Conservation (phyloP, 1,140 invertebrate species). For the Brevipalpus yothersi region DNA sequence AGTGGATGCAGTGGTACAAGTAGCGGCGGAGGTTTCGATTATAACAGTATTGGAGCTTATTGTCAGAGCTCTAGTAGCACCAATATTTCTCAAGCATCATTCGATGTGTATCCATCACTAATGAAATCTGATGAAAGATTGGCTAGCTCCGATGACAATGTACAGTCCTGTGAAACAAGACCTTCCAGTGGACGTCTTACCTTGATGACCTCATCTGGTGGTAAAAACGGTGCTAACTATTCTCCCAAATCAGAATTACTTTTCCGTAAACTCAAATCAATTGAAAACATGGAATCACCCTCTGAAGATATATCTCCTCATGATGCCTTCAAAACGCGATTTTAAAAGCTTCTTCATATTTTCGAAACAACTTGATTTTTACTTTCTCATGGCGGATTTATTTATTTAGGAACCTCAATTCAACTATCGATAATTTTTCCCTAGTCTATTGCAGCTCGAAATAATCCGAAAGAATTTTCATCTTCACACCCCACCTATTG, state of each 20-base stretch:
- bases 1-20: neutral
- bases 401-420: too few species aligned
- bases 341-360: neutral
- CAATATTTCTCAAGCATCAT: neutral
- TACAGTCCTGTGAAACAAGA: neutral
- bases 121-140: neutral
- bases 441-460: too few species aligned
- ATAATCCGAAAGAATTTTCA: too few species aligned
- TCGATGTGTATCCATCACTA: neutral
- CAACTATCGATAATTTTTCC: too few species aligned
- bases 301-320: neutral
- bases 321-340: neutral
- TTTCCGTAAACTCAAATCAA: neutral
- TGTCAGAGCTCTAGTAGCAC: neutral
- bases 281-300: neutral
- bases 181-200: neutral
- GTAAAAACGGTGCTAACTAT: neutral
- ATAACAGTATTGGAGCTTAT: neutral
- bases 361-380: too few species aligned
- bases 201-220: too few species aligned
- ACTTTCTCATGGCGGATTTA: too few species aligned
- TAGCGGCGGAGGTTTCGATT: neutral
- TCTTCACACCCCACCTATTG: too few species aligned
- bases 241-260: neutral
- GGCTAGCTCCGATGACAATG: neutral